A percentile compares a stretch with the other conserved stretches of the same genome.
phyloP scores from a whole-genome alignment of 1,140 invertebrate species.

The Gonatopus flavifemur region DNA sequence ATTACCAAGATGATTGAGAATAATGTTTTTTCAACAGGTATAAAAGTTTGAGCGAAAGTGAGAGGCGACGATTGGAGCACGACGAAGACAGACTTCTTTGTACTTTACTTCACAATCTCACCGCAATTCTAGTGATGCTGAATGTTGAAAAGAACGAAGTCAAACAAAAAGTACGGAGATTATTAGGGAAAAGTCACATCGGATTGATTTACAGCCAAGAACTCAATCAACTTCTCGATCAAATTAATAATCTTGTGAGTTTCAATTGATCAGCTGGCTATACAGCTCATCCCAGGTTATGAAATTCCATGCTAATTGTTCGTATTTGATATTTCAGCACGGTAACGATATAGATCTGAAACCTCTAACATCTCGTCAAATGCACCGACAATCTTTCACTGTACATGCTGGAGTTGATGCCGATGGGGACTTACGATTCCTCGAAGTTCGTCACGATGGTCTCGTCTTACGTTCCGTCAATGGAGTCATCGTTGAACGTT shows the following conservation, averaged over 20 bases:
- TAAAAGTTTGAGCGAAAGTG: constrained; percentile 88
- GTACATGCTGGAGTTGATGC: constrained; percentile 93
- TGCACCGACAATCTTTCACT: constrained; percentile 97
- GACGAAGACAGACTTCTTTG: constrained; percentile 97
- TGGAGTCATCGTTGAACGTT: constrained; percentile 94
- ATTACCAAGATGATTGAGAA: background rate
- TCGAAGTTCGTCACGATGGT: constrained; percentile 98
- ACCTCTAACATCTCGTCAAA: constrained; percentile 85
- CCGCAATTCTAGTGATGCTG: constrained; percentile 95
- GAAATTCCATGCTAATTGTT: background rate
- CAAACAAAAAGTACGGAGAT: constrained; percentile 87
- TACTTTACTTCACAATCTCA: constrained; percentile 94
- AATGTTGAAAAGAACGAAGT: constrained; percentile 85
- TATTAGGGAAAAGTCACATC: constrained; percentile 98
- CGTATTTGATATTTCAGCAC: constrained; percentile 61
- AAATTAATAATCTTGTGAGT: constrained; percentile 90
- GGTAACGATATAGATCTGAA: constrained; percentile 97
- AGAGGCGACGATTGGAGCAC: constrained; percentile 93
- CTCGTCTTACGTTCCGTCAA: constrained; percentile 90
- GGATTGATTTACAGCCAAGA: constrained; percentile 96
- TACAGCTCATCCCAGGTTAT: background rate
- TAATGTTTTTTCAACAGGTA: constrained; percentile 62
- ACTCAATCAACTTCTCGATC: constrained; percentile 94
- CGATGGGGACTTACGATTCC: constrained; percentile 89
- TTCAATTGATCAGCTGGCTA: background rate